Conservation (phyloP, 2,113 vertebrate species). For the Campylorhamphus procurvoides region DNA sequence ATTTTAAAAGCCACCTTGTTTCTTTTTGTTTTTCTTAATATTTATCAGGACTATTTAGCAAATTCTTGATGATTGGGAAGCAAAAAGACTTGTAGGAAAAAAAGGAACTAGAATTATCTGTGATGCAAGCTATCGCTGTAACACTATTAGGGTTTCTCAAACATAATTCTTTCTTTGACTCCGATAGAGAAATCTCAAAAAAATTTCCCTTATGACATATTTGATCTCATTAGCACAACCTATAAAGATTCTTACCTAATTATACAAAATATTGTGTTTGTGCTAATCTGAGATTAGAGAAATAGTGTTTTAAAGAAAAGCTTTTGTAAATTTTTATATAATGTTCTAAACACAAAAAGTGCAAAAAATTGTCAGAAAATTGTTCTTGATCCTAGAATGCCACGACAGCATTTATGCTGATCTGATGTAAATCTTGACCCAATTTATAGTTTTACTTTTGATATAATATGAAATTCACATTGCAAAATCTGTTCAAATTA, state of each 20-base stretch:
- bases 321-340: background rate
- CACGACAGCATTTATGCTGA: background rate
- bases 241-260: background rate
- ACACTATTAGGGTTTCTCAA: background rate
- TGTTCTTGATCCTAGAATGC: background rate
- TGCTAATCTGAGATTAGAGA: background rate
- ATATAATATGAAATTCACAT: background rate
- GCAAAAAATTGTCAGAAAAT: background rate
- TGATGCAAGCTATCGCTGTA: background rate
- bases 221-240: background rate
- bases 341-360: background rate
- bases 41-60: background rate
- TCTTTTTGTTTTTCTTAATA: background rate
- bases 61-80: background rate
- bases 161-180: background rate
- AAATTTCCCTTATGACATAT: background rate
- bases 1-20: background rate
- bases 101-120: background rate
- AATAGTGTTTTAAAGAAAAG: background rate
- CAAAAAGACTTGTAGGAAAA: background rate
- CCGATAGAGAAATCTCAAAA: background rate
- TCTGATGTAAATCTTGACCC: slow-evolving; percentile 30
- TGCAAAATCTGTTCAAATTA: slow-evolving; percentile 31
- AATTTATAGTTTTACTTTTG: slow-evolving; percentile 23
- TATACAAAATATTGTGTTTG: background rate